Conservation (phyloP, 2,113 vertebrate species). For the Pelvicachromis taeniatus region DNA sequence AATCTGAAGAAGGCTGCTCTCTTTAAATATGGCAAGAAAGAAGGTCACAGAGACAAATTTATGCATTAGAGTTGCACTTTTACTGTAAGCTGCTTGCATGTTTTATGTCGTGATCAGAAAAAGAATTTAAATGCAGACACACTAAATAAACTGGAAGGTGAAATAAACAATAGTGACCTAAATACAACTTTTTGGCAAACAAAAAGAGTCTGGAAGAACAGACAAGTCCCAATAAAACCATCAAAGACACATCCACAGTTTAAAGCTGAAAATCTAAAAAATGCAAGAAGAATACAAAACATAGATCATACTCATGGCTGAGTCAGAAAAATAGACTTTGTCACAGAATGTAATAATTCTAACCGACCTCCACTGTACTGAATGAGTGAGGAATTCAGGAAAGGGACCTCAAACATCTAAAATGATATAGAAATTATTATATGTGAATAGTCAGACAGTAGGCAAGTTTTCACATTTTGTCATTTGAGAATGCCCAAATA, state of each 20-base stretch:
- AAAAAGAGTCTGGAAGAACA: background rate
- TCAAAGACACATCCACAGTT: background rate
- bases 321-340: background rate
- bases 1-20: background rate
- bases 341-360: background rate
- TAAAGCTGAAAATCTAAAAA: background rate
- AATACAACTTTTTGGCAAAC: too few relatives aligned
- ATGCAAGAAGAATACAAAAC: background rate
- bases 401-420: background rate
- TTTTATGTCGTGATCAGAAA: background rate
- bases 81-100: background rate
- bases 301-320: background rate
- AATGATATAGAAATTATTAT: background rate
- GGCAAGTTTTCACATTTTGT: background rate
- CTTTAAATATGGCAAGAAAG: background rate
- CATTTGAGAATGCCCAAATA: conserved; percentile 3
- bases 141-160: background rate
- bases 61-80: background rate
- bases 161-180: background rate
- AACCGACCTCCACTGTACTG: background rate
- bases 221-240: background rate
- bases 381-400: background rate
- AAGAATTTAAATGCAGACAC: background rate
- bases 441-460: background rate
- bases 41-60: background rate